Base-by-base conservation (phyloP, 2,113 vertebrate genomes). In the Callipepla californica region DNA sequence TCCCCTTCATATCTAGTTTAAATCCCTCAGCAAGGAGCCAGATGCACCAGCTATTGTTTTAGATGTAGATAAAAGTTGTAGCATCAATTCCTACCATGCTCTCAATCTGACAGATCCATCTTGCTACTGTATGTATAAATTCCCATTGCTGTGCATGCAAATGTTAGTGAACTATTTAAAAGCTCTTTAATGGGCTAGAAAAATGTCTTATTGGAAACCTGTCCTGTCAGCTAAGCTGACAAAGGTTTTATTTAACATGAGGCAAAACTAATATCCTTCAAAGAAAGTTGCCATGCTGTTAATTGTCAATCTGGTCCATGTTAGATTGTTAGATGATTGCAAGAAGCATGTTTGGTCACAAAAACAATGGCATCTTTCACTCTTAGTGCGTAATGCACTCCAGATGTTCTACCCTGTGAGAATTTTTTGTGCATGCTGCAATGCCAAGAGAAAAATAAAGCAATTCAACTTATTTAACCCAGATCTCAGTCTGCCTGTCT, bases 401-500 rank as follows among this genome's bases (percentile, higher is more conserved):
- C 95, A 95, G 94, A 96, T 96, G 93, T 94, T 96, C 79, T 53
- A 58, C 80, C 78, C 89, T 95, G 92, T 93, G 96, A 96, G 90
- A 96, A 95, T 94, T 97, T 90, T 78, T 96, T 91, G 92, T 23
- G 1, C 81, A 55, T 68, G 9, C 65, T 94, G 88, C 92, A 73
- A 63, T 91, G 91, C 92, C 85, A 93, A 92, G 80, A 89, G 78
- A 89, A 96, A 95, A 95, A 96, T 94, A 96, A 94, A 94, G 73
- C 91, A 72, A 87, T 81, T 94, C 88, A 95, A 95, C 90, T 97
- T 94, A 95, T 95, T 94, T 93, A 96, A 96, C 96, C 95, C 95
- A 96, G 94, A 94, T 96, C 87, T 91, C 93, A 96, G 96, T 95
- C 96, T 96, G 94, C 90, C 93, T 95, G 95, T 94, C 94, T 96